Evolutionary conservation across 2,888 invertebrate species (phyloP), one percentile per base, ranked within the genome.

Genomic region (Biston betularia): DNA sequence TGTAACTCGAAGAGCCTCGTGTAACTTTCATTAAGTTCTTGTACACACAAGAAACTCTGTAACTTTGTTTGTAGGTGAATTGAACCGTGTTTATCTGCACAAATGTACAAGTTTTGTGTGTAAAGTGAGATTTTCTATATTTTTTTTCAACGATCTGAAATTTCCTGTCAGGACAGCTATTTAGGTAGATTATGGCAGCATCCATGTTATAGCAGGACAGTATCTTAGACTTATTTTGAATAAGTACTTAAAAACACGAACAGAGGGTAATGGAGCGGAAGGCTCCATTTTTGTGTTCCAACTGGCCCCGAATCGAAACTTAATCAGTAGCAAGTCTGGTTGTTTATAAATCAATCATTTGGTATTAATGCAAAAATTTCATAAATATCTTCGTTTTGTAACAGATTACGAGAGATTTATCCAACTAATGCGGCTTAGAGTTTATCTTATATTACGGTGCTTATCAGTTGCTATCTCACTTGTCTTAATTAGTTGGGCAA

Each of bases 1-100:
- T 56, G 55, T 56, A 45, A 33, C 49, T 50, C 10, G 46, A 34
- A 14, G 33, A 55, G 57, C 57, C 15, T 10, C 54, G 53, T 35
- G 57, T 58, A 65, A 58, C 61, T 66, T 66, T 53, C 48, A 35
- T 40, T 53, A 62, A 66, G 66, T 57, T 66, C 56, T 53, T 62
- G 35, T 24, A 62, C 61, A 57, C 42, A 57, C 61, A 53, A 58
- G 44, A 54, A 60, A 52, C 53, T 66, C 15, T 24, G 35, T 50
- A 59, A 45, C 50, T 62, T 62, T 62, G 62, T 57, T 66, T 53
- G 57, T 53, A 42, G 14, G 46, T 42, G 35, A 61, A 66, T 62
- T 58, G 53, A 57, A 66, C 56, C 52, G 45, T 42, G 52, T 53
- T 60, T 14, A 42, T 48, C 49, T 54, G 45, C 34, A 57, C 57